A percentile compares a stretch with the other conserved stretches of the same genome.
Conservation (phyloP, 2,888 invertebrate species). For the Magallana nippona region DNA sequence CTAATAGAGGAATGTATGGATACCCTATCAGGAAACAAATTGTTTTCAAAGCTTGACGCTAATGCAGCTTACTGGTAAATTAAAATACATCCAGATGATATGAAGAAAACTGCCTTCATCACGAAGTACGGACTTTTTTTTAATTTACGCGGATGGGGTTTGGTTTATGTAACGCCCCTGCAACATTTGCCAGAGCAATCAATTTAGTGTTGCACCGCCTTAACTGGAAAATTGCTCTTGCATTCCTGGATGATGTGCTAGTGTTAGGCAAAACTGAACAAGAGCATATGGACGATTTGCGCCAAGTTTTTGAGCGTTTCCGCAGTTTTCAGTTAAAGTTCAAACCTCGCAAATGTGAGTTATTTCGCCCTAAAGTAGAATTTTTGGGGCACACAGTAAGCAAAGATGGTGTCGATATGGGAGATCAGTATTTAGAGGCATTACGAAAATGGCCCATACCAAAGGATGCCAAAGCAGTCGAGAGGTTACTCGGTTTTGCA, state of each 20-base stretch:
- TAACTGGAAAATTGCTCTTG: conserved; percentile 47
- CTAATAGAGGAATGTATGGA: conserved; percentile 50
- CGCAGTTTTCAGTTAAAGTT: conserved; percentile 35
- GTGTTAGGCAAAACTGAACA: conserved; percentile 34
- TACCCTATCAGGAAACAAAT: conserved; percentile 43
- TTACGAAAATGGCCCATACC: conserved; percentile 52
- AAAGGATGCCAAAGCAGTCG: conserved; percentile 44
- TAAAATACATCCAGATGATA: conserved; percentile 23
- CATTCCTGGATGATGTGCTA: conserved; percentile 48
- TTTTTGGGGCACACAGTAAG: conserved; percentile 47
- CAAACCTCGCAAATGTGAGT: conserved; percentile 43
- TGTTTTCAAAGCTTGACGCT: conserved; percentile 40
- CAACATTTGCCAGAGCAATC: conserved; percentile 44
- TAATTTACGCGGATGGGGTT: conserved; percentile 50
- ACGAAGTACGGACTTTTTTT: conserved; percentile 51
- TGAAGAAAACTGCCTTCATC: conserved; percentile 52
- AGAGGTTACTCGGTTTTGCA: conserved; percentile 54
- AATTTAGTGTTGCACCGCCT: conserved; percentile 43
- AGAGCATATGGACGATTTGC: conserved; percentile 39
- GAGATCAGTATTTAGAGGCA: not conserved
- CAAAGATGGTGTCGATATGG: conserved; percentile 38
- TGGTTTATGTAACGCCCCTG: conserved; percentile 52
- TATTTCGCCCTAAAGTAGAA: conserved; percentile 45
- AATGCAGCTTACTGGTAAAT: conserved; percentile 36
- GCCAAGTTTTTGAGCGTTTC: conserved; percentile 37